A percentile compares a stretch with the other conserved stretches of the same genome.
Evolutionary conservation across 2,888 invertebrate species (phyloP).

Genomic region (Phyllotreta cruciferae): DNA sequence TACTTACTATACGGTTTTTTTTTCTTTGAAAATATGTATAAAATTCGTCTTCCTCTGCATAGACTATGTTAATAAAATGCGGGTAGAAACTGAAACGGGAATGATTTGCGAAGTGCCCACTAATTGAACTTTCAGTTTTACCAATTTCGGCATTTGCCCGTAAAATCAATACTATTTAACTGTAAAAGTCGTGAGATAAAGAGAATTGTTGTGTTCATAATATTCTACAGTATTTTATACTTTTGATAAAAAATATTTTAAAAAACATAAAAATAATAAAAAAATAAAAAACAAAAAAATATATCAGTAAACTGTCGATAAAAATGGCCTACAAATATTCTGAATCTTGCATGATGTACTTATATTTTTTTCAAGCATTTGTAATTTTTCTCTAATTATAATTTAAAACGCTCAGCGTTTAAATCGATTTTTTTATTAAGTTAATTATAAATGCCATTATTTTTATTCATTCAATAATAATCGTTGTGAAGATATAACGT

Average conservation of each 20-base stretch:
- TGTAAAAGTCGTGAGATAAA: slow-evolving; percentile 54
- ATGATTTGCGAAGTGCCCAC: slow-evolving; percentile 1
- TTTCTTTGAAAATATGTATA: slow-evolving; percentile 40
- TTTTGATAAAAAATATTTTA: slow-evolving; percentile 55
- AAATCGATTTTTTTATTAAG: neutral
- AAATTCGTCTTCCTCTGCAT: slow-evolving; percentile 45
- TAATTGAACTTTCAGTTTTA: no score
- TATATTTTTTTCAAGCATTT: no score
- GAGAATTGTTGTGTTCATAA: slow-evolving; percentile 62
- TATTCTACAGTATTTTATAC: slow-evolving; percentile 62
- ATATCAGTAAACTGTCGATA: slow-evolving; percentile 37
- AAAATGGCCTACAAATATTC: slow-evolving; percentile 37
- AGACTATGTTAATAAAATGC: slow-evolving; percentile 23
- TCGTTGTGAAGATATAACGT: neutral
- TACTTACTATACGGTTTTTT: slow-evolving; percentile 34
- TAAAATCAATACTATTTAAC: slow-evolving; percentile 5
- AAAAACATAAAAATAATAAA: slow-evolving; percentile 49
- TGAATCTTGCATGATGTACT: slow-evolving; percentile 25
- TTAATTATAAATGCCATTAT: no score
- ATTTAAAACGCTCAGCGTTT: neutral
- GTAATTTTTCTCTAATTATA: neutral
- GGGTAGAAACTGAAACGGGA: neutral
- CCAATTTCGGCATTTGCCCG: no score
- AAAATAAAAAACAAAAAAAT: slow-evolving; percentile 49
- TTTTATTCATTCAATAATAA: neutral